These are phyloP conservation scores for Dendronephthya gigantea DNA, from an alignment of 64 coral and sea anemone species.

Conservation along the genomic window DNA sequence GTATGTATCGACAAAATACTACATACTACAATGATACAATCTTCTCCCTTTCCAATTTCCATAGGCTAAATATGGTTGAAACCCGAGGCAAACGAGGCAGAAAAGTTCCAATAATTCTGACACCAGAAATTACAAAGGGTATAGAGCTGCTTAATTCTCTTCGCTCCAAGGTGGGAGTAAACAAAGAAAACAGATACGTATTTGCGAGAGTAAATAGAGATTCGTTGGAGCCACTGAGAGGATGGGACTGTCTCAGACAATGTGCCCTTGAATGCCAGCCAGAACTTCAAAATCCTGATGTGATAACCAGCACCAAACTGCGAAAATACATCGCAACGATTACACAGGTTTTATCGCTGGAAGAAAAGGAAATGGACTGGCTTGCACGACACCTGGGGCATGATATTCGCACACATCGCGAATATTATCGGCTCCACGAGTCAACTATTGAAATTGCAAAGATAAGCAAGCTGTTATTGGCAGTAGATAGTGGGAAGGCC, in stretches of 20 bases:
- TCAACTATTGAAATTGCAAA: neutral
- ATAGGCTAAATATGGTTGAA: slow-evolving; percentile 2
- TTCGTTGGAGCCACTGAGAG: neutral
- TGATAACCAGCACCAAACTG: neutral
- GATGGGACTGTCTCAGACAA: neutral
- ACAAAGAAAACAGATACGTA: neutral
- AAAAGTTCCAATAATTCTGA: neutral
- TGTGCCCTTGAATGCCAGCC: neutral
- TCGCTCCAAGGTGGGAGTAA: neutral
- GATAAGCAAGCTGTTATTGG: neutral
- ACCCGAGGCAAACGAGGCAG: neutral
- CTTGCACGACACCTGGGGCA: neutral
- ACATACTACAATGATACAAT: too few relatives aligned
- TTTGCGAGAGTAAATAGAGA: neutral
- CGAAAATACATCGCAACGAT: slow-evolving; percentile 9
- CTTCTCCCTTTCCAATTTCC: too few relatives aligned
- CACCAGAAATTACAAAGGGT: neutral
- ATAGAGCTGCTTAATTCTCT: neutral
- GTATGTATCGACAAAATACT: too few relatives aligned
- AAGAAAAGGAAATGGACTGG: neutral
- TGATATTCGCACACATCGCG: neutral
- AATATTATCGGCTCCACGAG: neutral
- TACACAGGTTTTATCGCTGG: neutral
- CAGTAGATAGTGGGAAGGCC: neutral
- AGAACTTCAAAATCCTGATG: neutral